Percentiles rank a stretch among this genome's conserved stretches.
These are phyloP conservation scores for Acanthaster planci DNA, from an alignment of 35 echinoderm and acorn worm genomes.

Conservation along the genomic window DNA sequence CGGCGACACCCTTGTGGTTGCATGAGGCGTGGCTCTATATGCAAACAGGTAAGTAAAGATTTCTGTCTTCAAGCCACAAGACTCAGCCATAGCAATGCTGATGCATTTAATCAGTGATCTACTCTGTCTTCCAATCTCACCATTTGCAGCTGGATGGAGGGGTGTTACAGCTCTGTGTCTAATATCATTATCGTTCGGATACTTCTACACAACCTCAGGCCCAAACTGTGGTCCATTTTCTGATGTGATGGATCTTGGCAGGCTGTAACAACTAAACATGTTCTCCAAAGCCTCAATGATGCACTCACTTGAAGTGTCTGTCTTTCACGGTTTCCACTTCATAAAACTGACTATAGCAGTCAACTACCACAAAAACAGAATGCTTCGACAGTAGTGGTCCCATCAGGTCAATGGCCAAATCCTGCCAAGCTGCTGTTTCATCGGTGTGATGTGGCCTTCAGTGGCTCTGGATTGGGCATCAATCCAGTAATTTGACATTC, in stretches of 20 bases:
- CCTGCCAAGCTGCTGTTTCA: slow-evolving; percentile 58
- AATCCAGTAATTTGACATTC: slow-evolving; percentile 42
- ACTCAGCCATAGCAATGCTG: slow-evolving; percentile 37
- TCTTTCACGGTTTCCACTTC: slow-evolving; percentile 51
- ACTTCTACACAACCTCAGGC: slow-evolving; percentile 19
- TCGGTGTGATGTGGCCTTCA: slow-evolving; percentile 10
- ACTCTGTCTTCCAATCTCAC: slow-evolving; percentile 58
- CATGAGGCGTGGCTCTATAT: slow-evolving; percentile 59
- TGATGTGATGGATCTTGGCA: slow-evolving; percentile 32
- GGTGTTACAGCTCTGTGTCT: slow-evolving; percentile 42
- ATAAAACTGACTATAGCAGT: slow-evolving; percentile 68
- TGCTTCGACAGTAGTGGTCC: slow-evolving; percentile 54
- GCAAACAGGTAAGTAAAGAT: slow-evolving; percentile 37
- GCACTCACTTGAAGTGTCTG: slow-evolving; percentile 25
- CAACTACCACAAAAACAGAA: slow-evolving; percentile 60
- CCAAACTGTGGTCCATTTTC: slow-evolving; percentile 48
- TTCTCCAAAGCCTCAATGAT: slow-evolving; percentile 37
- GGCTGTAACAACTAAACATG: slow-evolving; percentile 10
- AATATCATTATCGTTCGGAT: slow-evolving; percentile 19
- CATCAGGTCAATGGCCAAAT: slow-evolving; percentile 56
- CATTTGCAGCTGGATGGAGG: not conserved
- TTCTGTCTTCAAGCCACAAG: slow-evolving; percentile 54
- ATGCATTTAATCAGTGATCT: slow-evolving; percentile 35
- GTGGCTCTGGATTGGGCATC: slow-evolving; percentile 51
- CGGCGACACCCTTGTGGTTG: slow-evolving; percentile 47